A percentile compares a stretch with the other conserved stretches of the same genome.
Conservation (phyloP, 2,888 invertebrate species). For the Limnephilus rhombicus region DNA sequence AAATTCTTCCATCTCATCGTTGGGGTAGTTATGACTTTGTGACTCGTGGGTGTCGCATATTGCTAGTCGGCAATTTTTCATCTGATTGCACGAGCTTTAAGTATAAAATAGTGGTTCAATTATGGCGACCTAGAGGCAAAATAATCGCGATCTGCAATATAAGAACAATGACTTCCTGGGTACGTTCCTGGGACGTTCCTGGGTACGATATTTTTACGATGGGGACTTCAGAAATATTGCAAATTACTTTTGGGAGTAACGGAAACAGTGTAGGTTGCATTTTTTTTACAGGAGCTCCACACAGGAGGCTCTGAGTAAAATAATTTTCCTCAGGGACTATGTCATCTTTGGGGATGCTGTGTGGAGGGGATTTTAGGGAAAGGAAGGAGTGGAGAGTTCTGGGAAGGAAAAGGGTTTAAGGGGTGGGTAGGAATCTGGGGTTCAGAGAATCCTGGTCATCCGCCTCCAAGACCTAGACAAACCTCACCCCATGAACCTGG, state of each 20-base stretch:
- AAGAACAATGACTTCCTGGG: neutral
- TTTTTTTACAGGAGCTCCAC: too few relatives aligned
- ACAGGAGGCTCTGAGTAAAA: too few relatives aligned
- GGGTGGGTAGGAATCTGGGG: too few relatives aligned
- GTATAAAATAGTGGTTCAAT: neutral
- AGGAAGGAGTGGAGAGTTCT: too few relatives aligned
- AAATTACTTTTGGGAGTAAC: neutral
- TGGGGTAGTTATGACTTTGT: neutral
- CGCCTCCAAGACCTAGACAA: too few relatives aligned
- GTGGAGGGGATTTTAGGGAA: too few relatives aligned
- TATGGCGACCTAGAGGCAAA: neutral
- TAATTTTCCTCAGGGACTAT: too few relatives aligned
- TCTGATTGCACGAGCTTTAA: neutral
- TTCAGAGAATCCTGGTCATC: too few relatives aligned
- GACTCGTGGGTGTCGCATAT: neutral
- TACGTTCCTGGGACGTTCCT: too few relatives aligned
- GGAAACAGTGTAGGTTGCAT: neutral
- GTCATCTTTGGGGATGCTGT: too few relatives aligned
- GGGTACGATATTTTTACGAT: neutral
- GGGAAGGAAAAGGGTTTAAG: too few relatives aligned
- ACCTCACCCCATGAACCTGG: too few relatives aligned
- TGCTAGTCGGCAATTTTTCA: neutral
- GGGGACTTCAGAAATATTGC: neutral
- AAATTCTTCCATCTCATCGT: neutral
- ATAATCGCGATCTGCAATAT: conserved; percentile 13